Base-by-base conservation (phyloP, 2,113 vertebrate species). In the Heterocephalus glaber region DNA sequence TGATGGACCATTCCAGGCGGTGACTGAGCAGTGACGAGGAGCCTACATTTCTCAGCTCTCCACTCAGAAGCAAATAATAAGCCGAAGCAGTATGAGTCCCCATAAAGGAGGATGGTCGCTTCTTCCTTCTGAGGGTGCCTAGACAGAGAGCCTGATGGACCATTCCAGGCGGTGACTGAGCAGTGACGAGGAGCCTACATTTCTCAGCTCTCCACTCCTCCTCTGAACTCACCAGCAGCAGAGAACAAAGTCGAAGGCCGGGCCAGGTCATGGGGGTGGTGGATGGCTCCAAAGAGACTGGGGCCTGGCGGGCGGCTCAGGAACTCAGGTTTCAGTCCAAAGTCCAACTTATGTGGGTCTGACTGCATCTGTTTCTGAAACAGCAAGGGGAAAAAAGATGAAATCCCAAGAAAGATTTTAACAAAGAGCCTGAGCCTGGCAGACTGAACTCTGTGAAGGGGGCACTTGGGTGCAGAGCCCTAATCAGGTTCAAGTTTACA, bases 361-460 rank as follows among this genome's bases (percentile, higher is more conserved):
- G 99, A 99, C 98, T 99, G 99, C 99, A 99, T 99, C 98, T 99
- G 99, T 98, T 99, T 99, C 99, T 99, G 97, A 96, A 99, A 98
- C 0, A 30, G 30, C 92, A 94, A 96, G 87, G 90, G 61, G 54
- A 14, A 58, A 8, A 60, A 22, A 76, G 44, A 10, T 79, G 77
- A 83, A 13, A 35, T 9, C 47, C 35, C 60, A 6, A 49, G 79
- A 74, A 13, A 47, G 89, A 2, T 0, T 54, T 24, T 2, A 2
- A n/a, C 0, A 14, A 80, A 52, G 28, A 26, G 19, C 2, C 76
- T 4, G 38, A n/a, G 80, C 26, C 28, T 0, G 52, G 3, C 3
- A 30, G 3, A 35, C 52, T 26, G 11, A 74, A 2, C 7, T 33
- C 49, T 12, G 22, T 2, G 8, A 58, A 54, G 0, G 3, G n/a